A percentile compares a stretch with the other conserved stretches of the same genome.
These are phyloP conservation scores for Trachymyrmex septentrionalis DNA, from an alignment of 1,140 invertebrate species.

Conservation along the genomic window DNA sequence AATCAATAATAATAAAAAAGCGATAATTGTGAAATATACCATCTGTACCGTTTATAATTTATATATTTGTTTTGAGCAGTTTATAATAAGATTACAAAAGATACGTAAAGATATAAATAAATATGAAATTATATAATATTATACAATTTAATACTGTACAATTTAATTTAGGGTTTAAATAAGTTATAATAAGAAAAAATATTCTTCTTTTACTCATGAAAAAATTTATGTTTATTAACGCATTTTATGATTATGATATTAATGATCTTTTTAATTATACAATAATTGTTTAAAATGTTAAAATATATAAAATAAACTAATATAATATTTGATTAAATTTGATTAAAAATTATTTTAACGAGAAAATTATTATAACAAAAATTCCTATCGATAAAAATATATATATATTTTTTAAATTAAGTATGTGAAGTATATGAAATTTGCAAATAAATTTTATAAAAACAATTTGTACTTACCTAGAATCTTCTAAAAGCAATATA, in stretches of 20 bases:
- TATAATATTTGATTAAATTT: background rate
- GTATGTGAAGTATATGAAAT: background rate
- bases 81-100: background rate
- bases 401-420: background rate
- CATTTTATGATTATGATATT: too few species aligned
- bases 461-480: conserved; percentile 73
- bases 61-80: background rate
- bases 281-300: background rate
- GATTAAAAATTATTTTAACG: background rate
- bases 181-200: background rate
- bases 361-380: background rate
- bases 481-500: conserved; percentile 81
- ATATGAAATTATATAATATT: background rate
- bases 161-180: background rate
- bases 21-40: background rate
- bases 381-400: background rate
- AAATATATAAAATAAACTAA: background rate
- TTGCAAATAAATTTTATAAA: conserved; percentile 2
- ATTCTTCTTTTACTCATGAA: background rate
- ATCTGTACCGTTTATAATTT: background rate
- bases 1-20: conserved; percentile 24
- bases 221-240: background rate
- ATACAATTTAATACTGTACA: background rate
- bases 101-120: background rate
- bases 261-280: background rate